These are phyloP conservation scores for Eulemur albifrons DNA, from an alignment of 2,797 vertebrate genomes.

Conservation along the genomic window DNA sequence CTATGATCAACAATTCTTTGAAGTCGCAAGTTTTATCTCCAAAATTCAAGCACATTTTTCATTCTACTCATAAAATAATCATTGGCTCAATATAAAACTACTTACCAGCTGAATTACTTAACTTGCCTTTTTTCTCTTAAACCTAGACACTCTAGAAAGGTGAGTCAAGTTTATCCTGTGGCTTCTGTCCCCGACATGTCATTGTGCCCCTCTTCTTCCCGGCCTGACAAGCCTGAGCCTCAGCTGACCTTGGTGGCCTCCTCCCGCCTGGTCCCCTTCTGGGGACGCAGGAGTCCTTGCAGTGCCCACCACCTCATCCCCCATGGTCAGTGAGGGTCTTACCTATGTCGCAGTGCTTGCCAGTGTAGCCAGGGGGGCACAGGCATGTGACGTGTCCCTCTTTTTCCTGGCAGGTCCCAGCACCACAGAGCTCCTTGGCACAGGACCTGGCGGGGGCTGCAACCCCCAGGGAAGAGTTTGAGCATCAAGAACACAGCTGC, in stretches of 20 bases:
- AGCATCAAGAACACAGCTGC: not conserved
- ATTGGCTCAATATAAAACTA: not conserved
- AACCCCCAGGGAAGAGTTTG: not conserved
- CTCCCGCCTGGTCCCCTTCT: not conserved
- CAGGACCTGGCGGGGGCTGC: constrained; percentile 79
- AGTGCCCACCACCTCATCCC: not conserved
- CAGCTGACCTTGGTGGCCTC: fast-evolving
- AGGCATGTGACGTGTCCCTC: constrained; percentile 77
- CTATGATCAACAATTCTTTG: not conserved
- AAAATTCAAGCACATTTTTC: not conserved
- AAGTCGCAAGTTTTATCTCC: not conserved
- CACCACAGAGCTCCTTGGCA: constrained; percentile 83
- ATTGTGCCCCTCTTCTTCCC: not conserved
- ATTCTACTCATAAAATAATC: not conserved
- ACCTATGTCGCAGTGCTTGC: constrained; percentile 75
- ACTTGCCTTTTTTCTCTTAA: not conserved
- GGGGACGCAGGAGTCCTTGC: not conserved
- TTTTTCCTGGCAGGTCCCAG: constrained; percentile 80
- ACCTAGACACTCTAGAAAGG: not conserved
- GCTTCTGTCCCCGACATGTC: fast-evolving
- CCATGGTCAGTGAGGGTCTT: constrained; percentile 30
- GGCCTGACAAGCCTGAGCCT: not conserved
- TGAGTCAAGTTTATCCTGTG: fast-evolving
- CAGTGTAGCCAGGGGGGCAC: constrained; percentile 71
- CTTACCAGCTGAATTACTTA: not conserved